Evolutionary conservation across 2,797 vertebrate genomes (phyloP), one percentile per base, ranked within the genome.

Genomic region (Columba guinea): DNA sequence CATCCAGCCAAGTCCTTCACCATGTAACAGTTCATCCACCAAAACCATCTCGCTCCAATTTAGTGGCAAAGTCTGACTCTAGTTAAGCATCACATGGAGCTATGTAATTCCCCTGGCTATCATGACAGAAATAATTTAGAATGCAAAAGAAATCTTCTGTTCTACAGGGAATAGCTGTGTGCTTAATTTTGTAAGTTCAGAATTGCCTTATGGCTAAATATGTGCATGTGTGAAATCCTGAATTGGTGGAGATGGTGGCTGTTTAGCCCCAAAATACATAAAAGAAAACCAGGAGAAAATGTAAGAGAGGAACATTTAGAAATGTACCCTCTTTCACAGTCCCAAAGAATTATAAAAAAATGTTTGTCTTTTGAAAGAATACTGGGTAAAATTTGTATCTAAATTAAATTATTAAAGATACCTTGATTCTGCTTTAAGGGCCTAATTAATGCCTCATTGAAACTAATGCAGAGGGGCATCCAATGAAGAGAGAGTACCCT

Each of bases 171-270:
- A 87, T 64, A 92, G 70, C 76, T 92, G 75, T 80, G 32, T 80
- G 87, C 89, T 94, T 94, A 87, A 89, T 96, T 95, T 51, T 58
- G 37, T 94, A 94, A 95, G 89, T 97, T 97, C 92, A 93, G 62
- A 92, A 80, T 89, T 87, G 94, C 90, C 93, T 93, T 92, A 89
- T 87, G 87, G 93, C 93, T 95, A 96, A 92, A 92, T 89, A 87
- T 64, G 53, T 87, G 71, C 77, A 91, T 71, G 75, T 93, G 84
- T 92, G 92, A 95, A 97, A 90, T 85, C 68, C 83, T 71, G 70
- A 94, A 90, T 87, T 95, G 87, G 75, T 75, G 53, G 87, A 92
- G 53, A 89, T 83, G 53, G 90, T 87, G 89, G 53, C 89, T 83
- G 49, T 67, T 87, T 87, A 89, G 68, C 81, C 87, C 83, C 80